Percentiles rank a stretch among this genome's conserved stretches.
phyloP scores from a whole-genome alignment of 2,113 vertebrate genomes.

The Erinaceus europaeus region DNA sequence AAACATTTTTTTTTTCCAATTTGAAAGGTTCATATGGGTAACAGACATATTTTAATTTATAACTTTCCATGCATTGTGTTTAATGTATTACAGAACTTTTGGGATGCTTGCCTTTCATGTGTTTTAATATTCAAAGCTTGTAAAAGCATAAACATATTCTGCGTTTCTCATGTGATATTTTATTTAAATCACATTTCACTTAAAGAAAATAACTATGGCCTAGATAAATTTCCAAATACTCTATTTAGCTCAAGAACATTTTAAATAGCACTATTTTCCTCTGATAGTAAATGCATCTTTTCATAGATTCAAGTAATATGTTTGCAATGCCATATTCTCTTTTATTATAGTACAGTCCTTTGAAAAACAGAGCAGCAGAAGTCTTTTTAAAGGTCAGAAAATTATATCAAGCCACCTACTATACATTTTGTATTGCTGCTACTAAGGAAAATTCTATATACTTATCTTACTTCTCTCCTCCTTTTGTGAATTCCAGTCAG shows the following conservation, averaged over 20 bases:
- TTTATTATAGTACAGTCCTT: neutral
- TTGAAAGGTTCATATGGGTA: neutral
- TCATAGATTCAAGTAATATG: neutral
- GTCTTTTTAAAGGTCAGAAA: conserved; percentile 43
- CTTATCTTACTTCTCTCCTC: conserved; percentile 1
- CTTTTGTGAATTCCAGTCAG: conserved; percentile 25
- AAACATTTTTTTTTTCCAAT: neutral
- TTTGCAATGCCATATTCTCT: neutral
- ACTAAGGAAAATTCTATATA: conserved; percentile 22
- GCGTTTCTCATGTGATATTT: neutral
- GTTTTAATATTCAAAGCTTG: neutral
- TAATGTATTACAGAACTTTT: neutral
- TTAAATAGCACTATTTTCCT: neutral
- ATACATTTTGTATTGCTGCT: conserved; percentile 24
- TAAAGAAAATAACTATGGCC: neutral
- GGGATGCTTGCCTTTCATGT: neutral
- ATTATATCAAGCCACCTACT: conserved; percentile 40
- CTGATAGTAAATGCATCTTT: conserved; percentile 32
- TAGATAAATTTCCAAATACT: neutral
- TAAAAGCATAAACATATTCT: neutral
- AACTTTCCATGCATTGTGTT: neutral
- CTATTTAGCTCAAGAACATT: too few relatives aligned
- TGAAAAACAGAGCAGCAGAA: conserved; percentile 38
- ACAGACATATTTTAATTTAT: neutral
- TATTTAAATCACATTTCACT: neutral